phyloP scores from a whole-genome alignment of 2,888 invertebrate species.

The Melanotus villosus region DNA sequence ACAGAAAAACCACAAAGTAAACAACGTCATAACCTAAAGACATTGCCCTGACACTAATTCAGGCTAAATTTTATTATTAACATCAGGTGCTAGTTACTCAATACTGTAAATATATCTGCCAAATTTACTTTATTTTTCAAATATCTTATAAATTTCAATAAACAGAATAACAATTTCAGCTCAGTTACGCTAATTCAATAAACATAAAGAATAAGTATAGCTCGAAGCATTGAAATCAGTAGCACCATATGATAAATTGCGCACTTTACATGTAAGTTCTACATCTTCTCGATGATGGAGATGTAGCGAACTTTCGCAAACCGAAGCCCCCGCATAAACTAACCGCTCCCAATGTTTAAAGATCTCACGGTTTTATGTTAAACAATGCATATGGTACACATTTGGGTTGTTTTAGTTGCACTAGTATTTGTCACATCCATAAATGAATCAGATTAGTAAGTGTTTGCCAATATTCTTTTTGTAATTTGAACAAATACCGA shows the following conservation, averaged over 20 bases:
- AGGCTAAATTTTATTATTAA: conserved; percentile 23
- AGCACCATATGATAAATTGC: not conserved
- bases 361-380: conserved; percentile 49
- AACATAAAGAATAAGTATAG: not conserved
- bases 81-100: too few relatives aligned
- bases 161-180: too few relatives aligned
- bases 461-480: conserved; percentile 19
- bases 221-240: not conserved
- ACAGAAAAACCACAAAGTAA: conserved; percentile 29
- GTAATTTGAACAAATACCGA: conserved; percentile 3
- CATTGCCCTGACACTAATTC: conserved; percentile 21
- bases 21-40: conserved; percentile 28
- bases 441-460: conserved; percentile 33
- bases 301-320: conserved; percentile 39
- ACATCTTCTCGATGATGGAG: conserved; percentile 19
- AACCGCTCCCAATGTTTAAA: conserved; percentile 49
- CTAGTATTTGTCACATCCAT: conserved; percentile 32
- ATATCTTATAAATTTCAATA: too few relatives aligned
- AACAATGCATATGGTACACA: conserved; percentile 32
- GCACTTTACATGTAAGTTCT: not conserved
- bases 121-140: not conserved
- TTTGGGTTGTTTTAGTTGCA: conserved; percentile 26
- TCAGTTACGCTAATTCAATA: too few relatives aligned
- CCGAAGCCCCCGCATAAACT: conserved; percentile 7
- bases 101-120: too few relatives aligned